Percentiles rank a stretch among this genome's conserved stretches.
These are phyloP conservation scores for Scortum barcoo DNA, from an alignment of 2,113 vertebrate species.

Conservation along the genomic window DNA sequence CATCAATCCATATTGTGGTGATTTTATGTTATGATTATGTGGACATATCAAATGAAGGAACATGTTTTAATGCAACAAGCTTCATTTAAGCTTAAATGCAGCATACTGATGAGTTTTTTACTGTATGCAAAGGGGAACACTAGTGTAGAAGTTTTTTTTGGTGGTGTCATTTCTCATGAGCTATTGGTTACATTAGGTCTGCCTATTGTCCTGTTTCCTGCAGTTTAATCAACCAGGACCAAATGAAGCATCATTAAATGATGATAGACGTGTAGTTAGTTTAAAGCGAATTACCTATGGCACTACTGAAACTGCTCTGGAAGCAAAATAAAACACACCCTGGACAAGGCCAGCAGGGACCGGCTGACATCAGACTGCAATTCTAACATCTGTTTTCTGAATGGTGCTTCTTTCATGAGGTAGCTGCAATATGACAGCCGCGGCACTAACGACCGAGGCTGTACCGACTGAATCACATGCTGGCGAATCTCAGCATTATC, in stretches of 20 bases:
- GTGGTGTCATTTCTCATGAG: conserved; percentile 48
- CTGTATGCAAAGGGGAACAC: conserved; percentile 57
- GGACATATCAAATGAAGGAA: conserved; percentile 70
- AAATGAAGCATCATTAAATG: conserved; percentile 46
- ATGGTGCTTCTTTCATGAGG: conserved; percentile 60
- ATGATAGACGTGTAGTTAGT: conserved; percentile 4
- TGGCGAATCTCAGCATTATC: conserved; percentile 44
- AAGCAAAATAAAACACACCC: conserved; percentile 25
- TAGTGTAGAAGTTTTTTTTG: conserved; percentile 26
- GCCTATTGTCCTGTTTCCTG: conserved; percentile 36
- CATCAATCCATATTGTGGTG: conserved; percentile 61
- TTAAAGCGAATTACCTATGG: conserved; percentile 32
- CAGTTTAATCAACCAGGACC: conserved; percentile 57
- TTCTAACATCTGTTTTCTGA: conserved; percentile 43
- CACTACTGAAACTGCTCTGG: conserved; percentile 19
- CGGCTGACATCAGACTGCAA: conserved; percentile 35
- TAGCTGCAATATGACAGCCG: conserved; percentile 47
- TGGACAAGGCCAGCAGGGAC: conserved; percentile 17
- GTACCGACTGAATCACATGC: conserved; percentile 35
- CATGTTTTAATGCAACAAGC: conserved; percentile 33
- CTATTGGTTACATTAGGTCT: conserved; percentile 17
- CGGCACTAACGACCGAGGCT: conserved; percentile 39
- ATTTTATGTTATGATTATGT: conserved; percentile 67
- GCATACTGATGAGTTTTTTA: conserved; percentile 44
- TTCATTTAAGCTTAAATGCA: conserved; percentile 45